A percentile compares a stretch with the other conserved stretches of the same genome.
Conservation (phyloP, 2,797 vertebrate genomes). For the Syndactyla subalaris region DNA sequence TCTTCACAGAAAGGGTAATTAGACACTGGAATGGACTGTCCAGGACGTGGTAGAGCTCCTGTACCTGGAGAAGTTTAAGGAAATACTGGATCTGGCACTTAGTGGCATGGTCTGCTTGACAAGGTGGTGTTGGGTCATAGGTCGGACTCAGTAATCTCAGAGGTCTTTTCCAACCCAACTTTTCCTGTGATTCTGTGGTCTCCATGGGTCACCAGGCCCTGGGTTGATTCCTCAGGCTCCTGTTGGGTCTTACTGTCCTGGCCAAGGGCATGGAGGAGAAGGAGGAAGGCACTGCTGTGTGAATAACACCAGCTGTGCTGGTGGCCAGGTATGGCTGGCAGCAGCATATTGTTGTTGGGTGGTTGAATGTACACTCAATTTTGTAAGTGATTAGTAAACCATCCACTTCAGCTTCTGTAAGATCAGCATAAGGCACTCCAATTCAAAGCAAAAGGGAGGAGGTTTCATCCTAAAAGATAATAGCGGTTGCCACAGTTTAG, state of each 20-base stretch:
- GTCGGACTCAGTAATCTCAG: background rate
- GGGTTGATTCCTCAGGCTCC: accelerated
- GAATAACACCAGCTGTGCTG: background rate
- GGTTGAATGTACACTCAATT: background rate
- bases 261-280: background rate
- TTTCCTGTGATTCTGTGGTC: background rate
- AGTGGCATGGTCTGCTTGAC: background rate
- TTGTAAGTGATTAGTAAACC: background rate
- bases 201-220: accelerated
- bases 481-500: background rate
- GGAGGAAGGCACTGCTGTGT: background rate
- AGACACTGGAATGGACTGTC: background rate
- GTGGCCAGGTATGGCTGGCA: background rate
- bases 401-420: background rate
- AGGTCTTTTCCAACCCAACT: background rate
- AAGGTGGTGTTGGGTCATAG: background rate
- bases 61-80: background rate
- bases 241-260: accelerated
- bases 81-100: background rate
- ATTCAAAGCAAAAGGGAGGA: background rate
- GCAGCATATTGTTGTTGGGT: background rate
- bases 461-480: background rate
- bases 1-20: background rate
- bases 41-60: background rate
- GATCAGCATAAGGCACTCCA: background rate